These are phyloP conservation scores for Mesorhabditis spiculigera DNA, from an alignment of 2,888 invertebrate genomes.

Conservation along the genomic window DNA sequence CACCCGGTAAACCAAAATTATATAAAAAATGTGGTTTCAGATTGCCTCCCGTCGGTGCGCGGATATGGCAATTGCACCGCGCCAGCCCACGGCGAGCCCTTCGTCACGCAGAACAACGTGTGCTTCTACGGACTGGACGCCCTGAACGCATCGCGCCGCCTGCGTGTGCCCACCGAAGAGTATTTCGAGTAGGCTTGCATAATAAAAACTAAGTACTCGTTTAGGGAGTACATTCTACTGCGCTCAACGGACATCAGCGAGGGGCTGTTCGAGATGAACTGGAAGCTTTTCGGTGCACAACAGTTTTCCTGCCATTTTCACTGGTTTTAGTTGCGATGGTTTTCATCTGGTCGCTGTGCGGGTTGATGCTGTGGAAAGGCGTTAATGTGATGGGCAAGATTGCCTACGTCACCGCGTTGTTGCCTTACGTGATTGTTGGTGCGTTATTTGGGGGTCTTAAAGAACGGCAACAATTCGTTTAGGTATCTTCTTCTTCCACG, in stretches of 20 bases:
- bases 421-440: constrained; percentile 49
- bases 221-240: constrained; percentile 38
- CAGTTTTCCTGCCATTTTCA: not conserved
- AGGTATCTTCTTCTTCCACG: constrained; percentile 44
- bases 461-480: not conserved
- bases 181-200: not conserved
- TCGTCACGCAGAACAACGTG: not conserved
- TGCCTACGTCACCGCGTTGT: constrained; percentile 38
- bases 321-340: constrained; percentile 14
- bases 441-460: constrained; percentile 26
- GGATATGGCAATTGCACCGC: too few species aligned
- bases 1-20: not conserved
- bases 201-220: not conserved
- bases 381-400: constrained; percentile 40
- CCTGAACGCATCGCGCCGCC: not conserved
- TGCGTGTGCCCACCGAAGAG: not conserved
- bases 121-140: not conserved
- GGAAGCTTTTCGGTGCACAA: constrained; percentile 17
- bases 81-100: not conserved
- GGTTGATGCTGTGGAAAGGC: constrained; percentile 42
- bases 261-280: constrained; percentile 36
- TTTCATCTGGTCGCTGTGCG: constrained; percentile 35
- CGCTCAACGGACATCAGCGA: constrained; percentile 19
- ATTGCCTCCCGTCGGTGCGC: not conserved
- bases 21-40: not conserved